Conservation (phyloP, 2,888 invertebrate genomes). For the Liopterus haemorrhoidalis region DNA sequence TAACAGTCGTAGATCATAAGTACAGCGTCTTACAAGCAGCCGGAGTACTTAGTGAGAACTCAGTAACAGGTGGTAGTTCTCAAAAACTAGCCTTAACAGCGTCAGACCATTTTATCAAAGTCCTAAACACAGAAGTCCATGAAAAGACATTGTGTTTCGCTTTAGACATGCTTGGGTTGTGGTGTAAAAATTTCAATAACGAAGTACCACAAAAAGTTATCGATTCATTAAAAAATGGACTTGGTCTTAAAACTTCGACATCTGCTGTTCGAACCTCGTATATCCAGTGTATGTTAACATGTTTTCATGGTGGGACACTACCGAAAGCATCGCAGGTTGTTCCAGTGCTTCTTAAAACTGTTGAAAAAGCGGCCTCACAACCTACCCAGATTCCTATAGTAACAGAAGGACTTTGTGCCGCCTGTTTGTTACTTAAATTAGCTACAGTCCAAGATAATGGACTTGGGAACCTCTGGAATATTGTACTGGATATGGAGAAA, state of each 20-base stretch:
- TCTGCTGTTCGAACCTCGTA: slow-evolving; percentile 72
- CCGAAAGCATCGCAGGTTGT: slow-evolving; percentile 49
- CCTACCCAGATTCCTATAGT: slow-evolving; percentile 64
- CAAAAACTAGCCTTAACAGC: slow-evolving; percentile 57
- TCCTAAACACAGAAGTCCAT: slow-evolving; percentile 83
- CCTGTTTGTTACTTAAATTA: slow-evolving; percentile 61
- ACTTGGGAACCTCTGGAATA: slow-evolving; percentile 59
- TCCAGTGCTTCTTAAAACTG: slow-evolving; percentile 61
- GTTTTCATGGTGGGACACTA: slow-evolving; percentile 54
- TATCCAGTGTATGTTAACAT: slow-evolving; percentile 65
- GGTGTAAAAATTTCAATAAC: slow-evolving; percentile 64
- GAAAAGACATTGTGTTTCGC: slow-evolving; percentile 82
- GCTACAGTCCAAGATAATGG: slow-evolving; percentile 49
- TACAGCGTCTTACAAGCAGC: slow-evolving; percentile 76
- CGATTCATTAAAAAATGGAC: slow-evolving; percentile 66
- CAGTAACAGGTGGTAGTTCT: slow-evolving; percentile 54
- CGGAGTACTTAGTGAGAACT: slow-evolving; percentile 67
- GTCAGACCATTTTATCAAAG: slow-evolving; percentile 63
- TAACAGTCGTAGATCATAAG: slow-evolving; percentile 83
- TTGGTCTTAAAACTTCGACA: slow-evolving; percentile 69
- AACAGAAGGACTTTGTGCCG: slow-evolving; percentile 66
- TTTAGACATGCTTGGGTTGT: slow-evolving; percentile 72
- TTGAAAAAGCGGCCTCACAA: slow-evolving; percentile 71
- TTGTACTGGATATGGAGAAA: slow-evolving; percentile 68
- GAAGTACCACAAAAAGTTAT: slow-evolving; percentile 60